Evolutionary conservation across 2,113 vertebrate genomes (phyloP), one percentile per base, ranked within the genome.

Genomic region (Upupa epops): DNA sequence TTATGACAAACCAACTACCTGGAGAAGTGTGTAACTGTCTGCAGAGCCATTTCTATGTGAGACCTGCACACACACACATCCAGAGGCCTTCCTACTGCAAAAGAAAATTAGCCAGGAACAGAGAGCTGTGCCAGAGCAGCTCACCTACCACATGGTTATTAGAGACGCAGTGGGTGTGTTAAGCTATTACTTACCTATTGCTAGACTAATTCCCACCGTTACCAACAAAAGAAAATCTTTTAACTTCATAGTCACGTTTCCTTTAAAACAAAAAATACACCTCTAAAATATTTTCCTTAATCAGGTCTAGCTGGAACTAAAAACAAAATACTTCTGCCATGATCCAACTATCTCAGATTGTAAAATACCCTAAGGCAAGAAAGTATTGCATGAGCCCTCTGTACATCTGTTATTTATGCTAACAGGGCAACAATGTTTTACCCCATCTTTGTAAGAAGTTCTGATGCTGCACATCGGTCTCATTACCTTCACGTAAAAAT

Each of bases 311-410:
- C 4, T 17, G 5, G 55, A 84, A 10, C 13, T 45, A 52, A 34
- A 74, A 81, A 55, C 17, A 86, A 80, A 78, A 86, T 37, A 21
- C 10, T 64, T 71, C 29, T n/a, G 20, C 42, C 29, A 40, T 0
- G 0, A 58, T 45, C 46, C 8, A 6, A 37, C 49, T 34, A 8
- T 46, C 19, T 72, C 42, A 60, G 34, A n/a, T 0, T 61, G 24
- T 10, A 73, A 49, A 93, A 60, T 17, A 6, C 13, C 20, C 24
- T 34, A 76, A 70, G 37, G 52, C 19, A 69, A 82, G 31, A 69
- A 72, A 81, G 49, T 45, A 60, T 3, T 55, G 20, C 48, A 37
- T 0, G 3, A 42, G 26, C 13, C 14, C n/a, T 60, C 52, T 36
- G 58, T 40, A 69, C 26, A 76, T 31, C 40, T 49, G 16, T 6